Evolutionary conservation across 2,888 invertebrate genomes (phyloP).

Genomic region (Tetranychus piercei): DNA sequence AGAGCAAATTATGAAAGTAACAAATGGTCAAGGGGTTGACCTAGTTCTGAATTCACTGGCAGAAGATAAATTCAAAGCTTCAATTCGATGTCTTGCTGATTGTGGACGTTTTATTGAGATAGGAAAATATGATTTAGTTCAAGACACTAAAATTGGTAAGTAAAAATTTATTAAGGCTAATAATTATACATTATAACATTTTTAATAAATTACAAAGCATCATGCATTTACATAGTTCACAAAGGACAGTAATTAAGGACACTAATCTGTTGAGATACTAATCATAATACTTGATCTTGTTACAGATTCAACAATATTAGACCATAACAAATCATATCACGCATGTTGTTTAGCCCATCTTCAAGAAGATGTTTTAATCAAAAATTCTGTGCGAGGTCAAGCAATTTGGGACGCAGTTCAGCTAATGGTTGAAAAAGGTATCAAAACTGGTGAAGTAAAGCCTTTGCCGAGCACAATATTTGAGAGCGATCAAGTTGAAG

Average conservation of each 20-base stretch:
- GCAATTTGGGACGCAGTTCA: neutral
- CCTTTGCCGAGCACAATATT: constrained; percentile 70
- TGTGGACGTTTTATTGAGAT: constrained; percentile 41
- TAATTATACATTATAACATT: neutral
- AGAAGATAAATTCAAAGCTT: constrained; percentile 39
- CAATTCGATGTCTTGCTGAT: constrained; percentile 36
- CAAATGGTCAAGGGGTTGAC: constrained; percentile 37
- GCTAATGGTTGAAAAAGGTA: constrained; percentile 33
- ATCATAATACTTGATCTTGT: neutral
- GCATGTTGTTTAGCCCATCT: constrained; percentile 13
- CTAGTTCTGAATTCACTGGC: constrained; percentile 39
- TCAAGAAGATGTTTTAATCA: neutral
- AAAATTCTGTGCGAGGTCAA: neutral
- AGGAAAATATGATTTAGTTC: constrained; percentile 39
- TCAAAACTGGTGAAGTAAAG: constrained; percentile 50
- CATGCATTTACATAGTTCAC: too few species aligned
- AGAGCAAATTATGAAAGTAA: constrained; percentile 34
- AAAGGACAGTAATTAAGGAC: too few species aligned
- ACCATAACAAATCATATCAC: constrained; percentile 4
- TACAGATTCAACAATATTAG: constrained; percentile 1
- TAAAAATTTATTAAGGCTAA: constrained; percentile 35
- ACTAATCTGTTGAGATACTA: neutral
- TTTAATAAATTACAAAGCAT: neutral
- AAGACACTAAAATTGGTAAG: constrained; percentile 44
- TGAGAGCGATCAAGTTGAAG: constrained; percentile 65